Evolutionary conservation across 2,113 vertebrate species (phyloP), one percentile per base, ranked within the genome.

Genomic region (Otis tarda): DNA sequence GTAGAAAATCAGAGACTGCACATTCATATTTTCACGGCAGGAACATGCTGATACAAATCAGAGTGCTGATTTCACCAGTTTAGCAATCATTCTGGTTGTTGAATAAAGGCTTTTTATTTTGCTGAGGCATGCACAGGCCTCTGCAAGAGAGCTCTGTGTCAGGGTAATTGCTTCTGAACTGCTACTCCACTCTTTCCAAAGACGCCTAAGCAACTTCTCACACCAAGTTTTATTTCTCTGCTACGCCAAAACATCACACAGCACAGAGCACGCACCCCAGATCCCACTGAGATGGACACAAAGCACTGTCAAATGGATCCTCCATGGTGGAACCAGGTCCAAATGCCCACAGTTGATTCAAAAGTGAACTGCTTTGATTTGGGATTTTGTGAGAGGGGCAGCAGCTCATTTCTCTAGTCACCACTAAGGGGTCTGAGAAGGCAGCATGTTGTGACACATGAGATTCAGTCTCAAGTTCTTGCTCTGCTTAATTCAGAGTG

Each of bases 291-390:
- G 41, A 41, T 50, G 31, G 56, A 88, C 1, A 1, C 3, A 6
- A 53, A 55, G 33, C 41, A 41, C 15, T 50, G 41, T n/a, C 7
- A 9, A 45, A 56, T 67, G 78, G 33, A 43, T 73, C 53, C 53
- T 65, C 50, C 16, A 3, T 11, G 16, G 57, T 43, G 30, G 56
- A 86, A 79, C 10, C 5, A 13, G 33, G 65, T 76, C 39, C 56
- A 45, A 76, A 78, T 35, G 18, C 30, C 35, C 0, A 0, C 0
- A 0, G 41, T 6, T 52, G 24, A 73, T 78, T 75, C 75, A 73
- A 52, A 96, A 79, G 56, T 6, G 28, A 86, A 30, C 12, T 74
- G 33, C 79, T 77, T 70, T 67, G 37, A 73, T 69, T n/a, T 47
- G 12, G 33, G 25, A 41, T 47, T 76, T 53, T 53, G 39, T 41